Evolutionary conservation across 1,140 invertebrate species (phyloP), one percentile per base, ranked within the genome.

Genomic region (Heliconius hermathena): DNA sequence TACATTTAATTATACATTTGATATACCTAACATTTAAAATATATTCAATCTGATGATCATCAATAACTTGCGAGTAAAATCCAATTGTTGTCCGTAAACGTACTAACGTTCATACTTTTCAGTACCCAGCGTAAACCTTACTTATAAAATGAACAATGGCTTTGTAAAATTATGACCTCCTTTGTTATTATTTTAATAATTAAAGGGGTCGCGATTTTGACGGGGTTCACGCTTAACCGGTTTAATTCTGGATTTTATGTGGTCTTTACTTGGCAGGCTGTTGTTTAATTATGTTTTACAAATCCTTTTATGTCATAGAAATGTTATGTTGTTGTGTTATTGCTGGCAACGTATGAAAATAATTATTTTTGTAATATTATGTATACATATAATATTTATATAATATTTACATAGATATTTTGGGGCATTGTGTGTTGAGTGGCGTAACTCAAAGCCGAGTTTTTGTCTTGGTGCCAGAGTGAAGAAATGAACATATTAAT

Each of bases 201-300:
- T 77, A 77, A 84, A 89, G 88, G 74, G 52, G 36, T 75, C 18
- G 29, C 52, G 54, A 41, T 75, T 75, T 41, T 66, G 54, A 66
- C n/a, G 33, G 6, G 33, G 33, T 36, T 36, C 33, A 36, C 33
- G 33, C 33, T 36, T 36, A 36, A 36, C 33, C 33, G 72, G 72
- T 22, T 73, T 73, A 66, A 26, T 66, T 66, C 11, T 66, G 57
- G 57, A 66, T 66, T 66, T 66, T 66, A 4, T 66, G 29, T 66
- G 9, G 9, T 66, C 22, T 66, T 26, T 20, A 60, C 57, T 66
- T 66, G 9, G 22, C 22, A 16, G 57, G 11, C 11, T 26, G 57
- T 26, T 66, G 57, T 4, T 66, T 11, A 26, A 66, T 66, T 66
- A 66, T 66, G 22, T 66, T 66, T 29, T 66, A 66, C 26, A 16